A percentile compares a stretch with the other conserved stretches of the same genome.
Conservation (phyloP, 2,888 invertebrate genomes). For the Phyllotreta cruciferae region DNA sequence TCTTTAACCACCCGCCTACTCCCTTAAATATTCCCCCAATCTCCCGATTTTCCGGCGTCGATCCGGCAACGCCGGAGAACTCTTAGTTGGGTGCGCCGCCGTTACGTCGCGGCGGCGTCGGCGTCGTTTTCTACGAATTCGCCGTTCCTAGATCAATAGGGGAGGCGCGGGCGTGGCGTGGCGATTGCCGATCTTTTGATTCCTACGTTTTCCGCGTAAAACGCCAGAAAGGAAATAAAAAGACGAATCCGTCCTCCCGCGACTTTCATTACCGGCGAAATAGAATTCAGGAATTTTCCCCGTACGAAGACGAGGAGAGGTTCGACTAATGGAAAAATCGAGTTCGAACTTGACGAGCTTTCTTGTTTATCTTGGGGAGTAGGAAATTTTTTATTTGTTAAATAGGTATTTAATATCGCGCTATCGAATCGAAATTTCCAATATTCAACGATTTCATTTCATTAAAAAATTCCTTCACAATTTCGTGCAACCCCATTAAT, state of each 20-base stretch:
- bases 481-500: background rate
- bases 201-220: background rate
- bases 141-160: slow-evolving; percentile 54
- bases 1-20: no score
- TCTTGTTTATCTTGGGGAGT: background rate
- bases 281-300: slow-evolving; percentile 9
- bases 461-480: background rate
- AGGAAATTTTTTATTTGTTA: no score
- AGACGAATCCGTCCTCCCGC: slow-evolving; percentile 9
- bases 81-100: slow-evolving; percentile 58
- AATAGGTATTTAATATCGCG: no score
- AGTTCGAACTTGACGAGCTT: background rate
- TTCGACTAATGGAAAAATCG: slow-evolving; percentile 10
- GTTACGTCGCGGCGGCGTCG: slow-evolving; percentile 60
- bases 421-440: no score
- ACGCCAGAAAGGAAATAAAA: slow-evolving; percentile 14
- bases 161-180: slow-evolving; percentile 60
- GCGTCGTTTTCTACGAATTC: slow-evolving; percentile 47
- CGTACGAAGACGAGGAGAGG: background rate
- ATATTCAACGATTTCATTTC: no score
- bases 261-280: slow-evolving; percentile 13
- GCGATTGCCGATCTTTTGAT: slow-evolving; percentile 44
- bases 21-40: background rate
- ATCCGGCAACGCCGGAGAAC: slow-evolving; percentile 37
- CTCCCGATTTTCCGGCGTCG: background rate